Base-by-base conservation (phyloP, 2,797 vertebrate genomes). In the Monodelphis domestica region DNA sequence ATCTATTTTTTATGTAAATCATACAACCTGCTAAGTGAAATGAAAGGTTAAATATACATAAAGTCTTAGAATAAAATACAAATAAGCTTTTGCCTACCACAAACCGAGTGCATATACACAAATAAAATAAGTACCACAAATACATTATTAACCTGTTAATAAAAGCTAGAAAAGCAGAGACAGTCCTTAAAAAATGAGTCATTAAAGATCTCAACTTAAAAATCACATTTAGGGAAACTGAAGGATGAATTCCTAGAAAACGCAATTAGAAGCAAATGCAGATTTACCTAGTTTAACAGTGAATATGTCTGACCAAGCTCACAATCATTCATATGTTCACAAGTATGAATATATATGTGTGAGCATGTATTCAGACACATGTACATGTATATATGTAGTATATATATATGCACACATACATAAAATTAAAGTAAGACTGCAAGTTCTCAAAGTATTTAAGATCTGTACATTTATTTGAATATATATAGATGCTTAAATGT, bases 41-140 rank as follows among this genome's bases (percentile, higher is more conserved):
- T 98, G 98, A 98, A 98, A 98, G 98, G 98, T 98, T 98, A 98
- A 98, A 98, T 98, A 98, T 98, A 98, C 98, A 98, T 98, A 98
- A 98, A 98, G 95, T 98, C 98, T 98, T 98, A 97, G 96, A 98
- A 98, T 96, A 98, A 97, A 98, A 97, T 88, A 97, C 90, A 96
- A 91, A 93, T 93, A 97, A 96, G 97, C 93, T 97, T 97, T 98
- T 97, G 96, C 93, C 92, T 95, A 97, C 91, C 90, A 96, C 92
- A 94, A 95, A 97, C 90, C 91, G 89, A 95, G 30, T 94, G 96
- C 90, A 98, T 95, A 94, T 89, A 93, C 52, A 95, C 70, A 95
- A 93, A 95, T 95, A 53, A 90, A 95, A 94, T 33, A 95, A 92
- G 70, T 95, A 90, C 21, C 90, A 95, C 3, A 45, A 89, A 93